Percentiles rank a stretch among this genome's conserved stretches.
Conservation (phyloP, 2,797 vertebrate species). For the Apogon talboti region DNA sequence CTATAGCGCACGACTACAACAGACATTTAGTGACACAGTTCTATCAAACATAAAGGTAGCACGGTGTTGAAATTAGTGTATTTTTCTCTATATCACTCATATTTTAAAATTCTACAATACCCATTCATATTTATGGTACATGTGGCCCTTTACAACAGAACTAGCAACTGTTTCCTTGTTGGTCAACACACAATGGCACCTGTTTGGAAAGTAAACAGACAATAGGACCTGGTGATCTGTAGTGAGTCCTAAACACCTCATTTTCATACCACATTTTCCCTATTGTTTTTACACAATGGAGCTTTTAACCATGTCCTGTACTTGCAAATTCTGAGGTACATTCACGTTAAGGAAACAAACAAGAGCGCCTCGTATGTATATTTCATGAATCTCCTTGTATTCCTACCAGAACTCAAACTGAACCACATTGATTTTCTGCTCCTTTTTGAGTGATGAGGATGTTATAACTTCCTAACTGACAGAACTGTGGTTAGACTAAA, state of each 20-base stretch:
- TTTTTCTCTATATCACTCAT: too few relatives aligned
- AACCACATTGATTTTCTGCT: not conserved
- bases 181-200: not conserved
- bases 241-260: not conserved
- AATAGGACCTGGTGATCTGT: constrained; percentile 1
- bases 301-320: not conserved
- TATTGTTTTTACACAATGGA: not conserved
- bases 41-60: too few relatives aligned
- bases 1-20: too few relatives aligned
- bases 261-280: constrained; percentile 27
- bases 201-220: not conserved
- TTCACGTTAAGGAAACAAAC: not conserved
- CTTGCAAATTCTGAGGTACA: not conserved
- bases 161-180: constrained; percentile 6
- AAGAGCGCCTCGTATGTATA: too few relatives aligned
- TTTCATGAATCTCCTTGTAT: too few relatives aligned
- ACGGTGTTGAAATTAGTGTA: too few relatives aligned
- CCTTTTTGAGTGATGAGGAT: not conserved
- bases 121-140: too few relatives aligned
- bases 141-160: not conserved
- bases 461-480: not conserved
- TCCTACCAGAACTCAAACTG: not conserved
- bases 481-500: not conserved
- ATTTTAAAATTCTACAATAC: too few relatives aligned
- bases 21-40: too few relatives aligned